Percentiles rank a stretch among this genome's conserved stretches.
Evolutionary conservation across 2,888 invertebrate genomes (phyloP).

Genomic region (Diloba caeruleocephala): DNA sequence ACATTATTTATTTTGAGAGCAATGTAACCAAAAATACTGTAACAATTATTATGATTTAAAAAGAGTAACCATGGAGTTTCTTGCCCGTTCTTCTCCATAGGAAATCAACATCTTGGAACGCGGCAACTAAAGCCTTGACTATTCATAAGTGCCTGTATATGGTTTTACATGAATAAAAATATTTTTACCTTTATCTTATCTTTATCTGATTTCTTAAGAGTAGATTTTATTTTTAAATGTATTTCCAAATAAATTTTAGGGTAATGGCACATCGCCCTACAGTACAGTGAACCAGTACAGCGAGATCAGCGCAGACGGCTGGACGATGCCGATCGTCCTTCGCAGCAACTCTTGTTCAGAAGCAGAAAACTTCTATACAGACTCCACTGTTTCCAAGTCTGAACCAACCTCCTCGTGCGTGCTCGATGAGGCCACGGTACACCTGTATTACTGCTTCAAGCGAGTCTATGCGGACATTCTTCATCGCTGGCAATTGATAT

Average conservation of each 20-base stretch:
- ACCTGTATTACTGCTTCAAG: constrained; percentile 95
- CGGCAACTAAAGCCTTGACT: too few species aligned
- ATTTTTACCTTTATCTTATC: too few species aligned
- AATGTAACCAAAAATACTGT: too few species aligned
- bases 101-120: too few species aligned
- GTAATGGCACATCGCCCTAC: constrained; percentile 94
- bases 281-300: constrained; percentile 94
- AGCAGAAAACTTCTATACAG: constrained; percentile 92
- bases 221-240: background rate
- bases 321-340: constrained; percentile 92
- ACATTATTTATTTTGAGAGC: too few species aligned
- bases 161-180: too few species aligned
- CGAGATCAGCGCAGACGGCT: constrained; percentile 94
- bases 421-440: constrained; percentile 81
- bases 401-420: constrained; percentile 78
- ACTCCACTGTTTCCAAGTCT: constrained; percentile 75
- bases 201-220: too few species aligned
- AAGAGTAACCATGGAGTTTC: too few species aligned
- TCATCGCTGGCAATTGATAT: constrained; percentile 94
- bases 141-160: too few species aligned
- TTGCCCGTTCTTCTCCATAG: too few species aligned
- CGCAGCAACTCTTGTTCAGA: constrained; percentile 97
- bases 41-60: too few species aligned
- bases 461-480: constrained; percentile 96
- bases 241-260: constrained; percentile 77